phyloP scores from a whole-genome alignment of 2,113 vertebrate genomes.

The Chaenocephalus aceratus region DNA sequence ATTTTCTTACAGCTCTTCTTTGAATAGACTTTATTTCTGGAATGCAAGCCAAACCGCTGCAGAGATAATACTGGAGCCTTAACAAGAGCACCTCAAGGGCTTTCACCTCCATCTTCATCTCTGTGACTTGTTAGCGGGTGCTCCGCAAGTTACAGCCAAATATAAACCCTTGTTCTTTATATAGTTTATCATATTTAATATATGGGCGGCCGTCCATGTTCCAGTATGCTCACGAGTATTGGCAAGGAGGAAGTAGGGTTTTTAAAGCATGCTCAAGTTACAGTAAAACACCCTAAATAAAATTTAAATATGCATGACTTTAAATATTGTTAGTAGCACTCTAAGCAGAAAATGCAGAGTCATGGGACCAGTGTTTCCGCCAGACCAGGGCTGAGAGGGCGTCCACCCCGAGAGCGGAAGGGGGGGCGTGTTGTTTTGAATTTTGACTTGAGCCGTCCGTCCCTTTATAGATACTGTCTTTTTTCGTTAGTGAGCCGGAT shows the following conservation, averaged over 20 bases:
- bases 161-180: neutral
- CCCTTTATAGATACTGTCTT: too few species aligned
- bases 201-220: neutral
- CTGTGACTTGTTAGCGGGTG: conserved; percentile 10
- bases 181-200: neutral
- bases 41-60: neutral
- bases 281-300: neutral
- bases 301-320: neutral
- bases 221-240: neutral
- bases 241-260: neutral
- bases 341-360: neutral
- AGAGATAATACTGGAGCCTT: conserved; percentile 1
- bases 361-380: too few species aligned
- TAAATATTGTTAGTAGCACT: neutral
- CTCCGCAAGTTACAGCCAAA: neutral
- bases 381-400: too few species aligned
- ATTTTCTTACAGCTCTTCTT: neutral
- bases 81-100: neutral
- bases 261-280: neutral
- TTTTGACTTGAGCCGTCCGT: too few species aligned
- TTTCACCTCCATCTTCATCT: conserved; percentile 14
- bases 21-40: neutral
- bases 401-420: too few species aligned
- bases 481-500: too few species aligned
- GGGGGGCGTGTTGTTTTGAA: too few species aligned